phyloP scores from a whole-genome alignment of 2,888 invertebrate species.

The Coelopa pilipes region DNA sequence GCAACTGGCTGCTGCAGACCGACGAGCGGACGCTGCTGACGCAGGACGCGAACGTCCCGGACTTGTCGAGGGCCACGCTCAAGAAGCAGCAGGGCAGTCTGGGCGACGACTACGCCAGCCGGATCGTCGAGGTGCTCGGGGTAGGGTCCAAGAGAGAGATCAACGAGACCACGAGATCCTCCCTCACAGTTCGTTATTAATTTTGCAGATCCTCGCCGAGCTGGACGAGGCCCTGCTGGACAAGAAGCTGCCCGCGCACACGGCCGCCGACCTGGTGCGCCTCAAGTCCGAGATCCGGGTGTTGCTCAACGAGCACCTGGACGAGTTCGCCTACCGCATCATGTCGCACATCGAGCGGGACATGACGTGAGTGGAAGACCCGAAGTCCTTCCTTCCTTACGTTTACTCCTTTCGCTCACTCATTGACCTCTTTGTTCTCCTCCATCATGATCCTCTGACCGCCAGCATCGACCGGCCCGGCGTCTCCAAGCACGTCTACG shows the following conservation, averaged over 20 bases:
- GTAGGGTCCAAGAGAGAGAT: constrained; percentile 52
- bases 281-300: constrained; percentile 63
- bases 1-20: constrained; percentile 65
- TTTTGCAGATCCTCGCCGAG: constrained; percentile 61
- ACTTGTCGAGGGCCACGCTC: constrained; percentile 59
- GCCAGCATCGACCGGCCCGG: constrained; percentile 60
- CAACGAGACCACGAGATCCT: background rate
- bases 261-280: constrained; percentile 56
- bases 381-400: no score
- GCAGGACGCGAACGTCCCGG: constrained; percentile 59
- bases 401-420: background rate
- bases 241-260: constrained; percentile 50
- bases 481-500: constrained; percentile 61
- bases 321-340: constrained; percentile 65
- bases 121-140: constrained; percentile 63
- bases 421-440: background rate
- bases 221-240: constrained; percentile 59
- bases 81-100: constrained; percentile 61
- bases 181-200: background rate
- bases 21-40: constrained; percentile 65
- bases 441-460: background rate
- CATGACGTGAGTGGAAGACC: constrained; percentile 64
- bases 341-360: constrained; percentile 66
- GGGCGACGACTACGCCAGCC: constrained; percentile 63
- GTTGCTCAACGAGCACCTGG: constrained; percentile 59